Evolutionary conservation across 2,797 vertebrate genomes (phyloP), one percentile per base, ranked within the genome.

Genomic region (Myripristis murdjan): DNA sequence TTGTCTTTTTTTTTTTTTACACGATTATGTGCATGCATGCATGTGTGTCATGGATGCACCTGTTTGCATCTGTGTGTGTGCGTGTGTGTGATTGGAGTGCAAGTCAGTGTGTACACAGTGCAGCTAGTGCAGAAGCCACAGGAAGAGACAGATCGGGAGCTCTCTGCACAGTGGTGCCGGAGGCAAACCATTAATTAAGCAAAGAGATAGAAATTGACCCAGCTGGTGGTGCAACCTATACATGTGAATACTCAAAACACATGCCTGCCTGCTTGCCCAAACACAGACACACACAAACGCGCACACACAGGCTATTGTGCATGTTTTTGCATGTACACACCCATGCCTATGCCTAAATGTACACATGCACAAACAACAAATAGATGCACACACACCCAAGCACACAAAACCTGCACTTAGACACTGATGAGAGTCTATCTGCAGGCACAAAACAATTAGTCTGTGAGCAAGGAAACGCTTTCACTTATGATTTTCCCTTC

Each of bases 171-270:
- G 82, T 69, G 62, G 80, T 73, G 87, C 90, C 87, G 82, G 65
- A 90, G 88, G 86, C 83, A 83, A 90, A 88, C 85, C 85, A 83
- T 92, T 92, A 91, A 94, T 93, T 92, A 94, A 90, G 86, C 82
- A 90, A 90, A 92, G 86, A 85, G 73, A 87, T 75, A 79, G 88
- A 92, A 91, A 91, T 89, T 89, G 84, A 89, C 89, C 86, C 86
- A 89, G 89, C 90, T 88, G 89, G 87, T 87, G 89, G 88, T 86
- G 75, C 77, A 89, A 84, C 77, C 44, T 78, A 70, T 81, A 79
- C 74, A 54, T 77, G 69, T 43, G 71, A 73, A 80, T 15, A 56
- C 67, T 31, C 67, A 8, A n/a, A 53, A 46, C 16, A 14, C 68
- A 77, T 64, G 80, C 70, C 51, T n/a, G n/a, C n/a, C n/a, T n/a